Conservation (phyloP, 2,888 invertebrate species). For the Mythimna albipuncta region DNA sequence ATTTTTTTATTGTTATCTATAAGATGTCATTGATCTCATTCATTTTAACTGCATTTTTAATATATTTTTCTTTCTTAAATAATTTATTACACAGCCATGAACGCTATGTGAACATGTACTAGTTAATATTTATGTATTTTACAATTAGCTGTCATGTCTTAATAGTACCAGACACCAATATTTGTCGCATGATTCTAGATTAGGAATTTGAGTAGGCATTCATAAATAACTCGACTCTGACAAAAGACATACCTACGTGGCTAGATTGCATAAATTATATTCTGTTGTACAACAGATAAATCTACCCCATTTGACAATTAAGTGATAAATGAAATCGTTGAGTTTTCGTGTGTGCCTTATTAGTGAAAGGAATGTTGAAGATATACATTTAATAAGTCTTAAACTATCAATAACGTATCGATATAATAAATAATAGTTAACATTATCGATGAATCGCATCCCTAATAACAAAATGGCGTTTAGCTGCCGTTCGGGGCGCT, state of each 20-base stretch:
- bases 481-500: constrained; percentile 80
- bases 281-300: constrained; percentile 51
- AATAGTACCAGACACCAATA: constrained; percentile 32
- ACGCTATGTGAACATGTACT: constrained; percentile 17
- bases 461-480: constrained; percentile 80
- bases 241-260: constrained; percentile 58
- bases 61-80: constrained; percentile 10
- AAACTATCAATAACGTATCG: constrained; percentile 44
- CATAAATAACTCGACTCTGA: constrained; percentile 55
- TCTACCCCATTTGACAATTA: constrained; percentile 56
- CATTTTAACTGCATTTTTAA: constrained; percentile 11
- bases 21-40: constrained; percentile 36
- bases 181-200: constrained; percentile 49
- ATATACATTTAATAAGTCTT: constrained; percentile 31
- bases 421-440: constrained; percentile 60
- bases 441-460: constrained; percentile 67
- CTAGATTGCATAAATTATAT: constrained; percentile 60
- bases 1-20: constrained; percentile 40
- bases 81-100: constrained; percentile 15
- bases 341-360: constrained; percentile 41
- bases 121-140: constrained; percentile 28
- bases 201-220: constrained; percentile 58
- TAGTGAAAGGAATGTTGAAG: constrained; percentile 28
- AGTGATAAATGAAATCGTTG: constrained; percentile 47
- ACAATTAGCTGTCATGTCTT: constrained; percentile 41